Evolutionary conservation across 2,797 vertebrate genomes (phyloP).

Genomic region (Poecilia wingei): DNA sequence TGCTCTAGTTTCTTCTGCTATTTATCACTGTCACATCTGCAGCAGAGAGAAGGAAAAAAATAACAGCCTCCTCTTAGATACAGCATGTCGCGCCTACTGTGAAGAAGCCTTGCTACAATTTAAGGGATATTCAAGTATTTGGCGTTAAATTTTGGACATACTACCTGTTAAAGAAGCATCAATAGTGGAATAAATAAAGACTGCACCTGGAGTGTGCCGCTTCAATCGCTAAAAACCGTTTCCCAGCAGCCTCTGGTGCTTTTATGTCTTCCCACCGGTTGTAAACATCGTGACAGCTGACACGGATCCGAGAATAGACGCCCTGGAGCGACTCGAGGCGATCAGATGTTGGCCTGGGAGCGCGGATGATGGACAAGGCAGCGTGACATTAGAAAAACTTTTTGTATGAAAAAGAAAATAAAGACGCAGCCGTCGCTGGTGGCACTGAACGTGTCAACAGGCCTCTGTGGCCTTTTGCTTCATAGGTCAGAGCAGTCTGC

Average conservation of each 20-base stretch:
- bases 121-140: slow-evolving; percentile 30
- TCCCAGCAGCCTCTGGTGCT: background rate
- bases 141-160: slow-evolving; percentile 21
- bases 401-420: slow-evolving; percentile 30
- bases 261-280: slow-evolving; percentile 36
- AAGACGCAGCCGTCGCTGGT: slow-evolving; percentile 34
- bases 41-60: slow-evolving; percentile 39
- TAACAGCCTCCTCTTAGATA: slow-evolving; percentile 42
- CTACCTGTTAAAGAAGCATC: background rate
- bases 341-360: slow-evolving; percentile 57
- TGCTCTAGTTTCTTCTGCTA: slow-evolving; percentile 70
- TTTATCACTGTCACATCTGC: slow-evolving; percentile 74
- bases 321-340: slow-evolving; percentile 53
- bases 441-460: slow-evolving; percentile 63
- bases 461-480: slow-evolving; percentile 66
- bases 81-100: slow-evolving; percentile 25
- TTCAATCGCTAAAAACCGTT: background rate
- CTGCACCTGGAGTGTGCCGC: background rate
- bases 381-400: slow-evolving; percentile 60
- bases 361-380: slow-evolving; percentile 52
- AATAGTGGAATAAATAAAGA: background rate
- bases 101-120: slow-evolving; percentile 53
- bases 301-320: slow-evolving; percentile 64
- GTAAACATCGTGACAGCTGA: slow-evolving; percentile 61
- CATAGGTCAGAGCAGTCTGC: slow-evolving; percentile 60